A percentile compares a stretch with the other conserved stretches of the same genome.
Conservation (phyloP, 2,888 invertebrate genomes). For the Himalopsyche japonica region DNA sequence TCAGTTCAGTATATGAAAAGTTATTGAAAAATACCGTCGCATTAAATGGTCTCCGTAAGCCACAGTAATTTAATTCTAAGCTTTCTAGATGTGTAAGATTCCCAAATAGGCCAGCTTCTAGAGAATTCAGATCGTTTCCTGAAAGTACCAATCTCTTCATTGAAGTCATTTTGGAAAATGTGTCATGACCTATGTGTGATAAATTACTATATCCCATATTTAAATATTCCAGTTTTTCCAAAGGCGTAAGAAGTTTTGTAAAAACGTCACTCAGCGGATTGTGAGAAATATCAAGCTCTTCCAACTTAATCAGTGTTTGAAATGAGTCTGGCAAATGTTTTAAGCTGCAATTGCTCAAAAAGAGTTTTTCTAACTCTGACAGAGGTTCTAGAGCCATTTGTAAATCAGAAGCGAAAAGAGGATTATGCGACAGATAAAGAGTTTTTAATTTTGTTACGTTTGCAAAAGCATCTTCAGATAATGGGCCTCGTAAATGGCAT, state of each 20-base stretch:
- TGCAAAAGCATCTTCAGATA: constrained; percentile 70
- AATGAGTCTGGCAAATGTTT: constrained; percentile 68
- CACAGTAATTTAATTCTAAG: constrained; percentile 71
- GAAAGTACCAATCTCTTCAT: constrained; percentile 68
- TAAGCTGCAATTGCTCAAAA: constrained; percentile 69
- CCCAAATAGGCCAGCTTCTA: constrained; percentile 69
- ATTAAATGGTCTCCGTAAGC: constrained; percentile 65
- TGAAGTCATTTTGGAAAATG: constrained; percentile 71
- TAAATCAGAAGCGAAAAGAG: constrained; percentile 68
- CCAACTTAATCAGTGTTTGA: constrained; percentile 66
- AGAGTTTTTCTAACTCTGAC: constrained; percentile 66
- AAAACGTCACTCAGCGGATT: constrained; percentile 72
- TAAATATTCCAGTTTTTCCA: constrained; percentile 67
- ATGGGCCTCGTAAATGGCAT: constrained; percentile 67
- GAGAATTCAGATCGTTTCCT: constrained; percentile 67
- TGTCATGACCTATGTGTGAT: constrained; percentile 65
- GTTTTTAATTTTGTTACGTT: constrained; percentile 69
- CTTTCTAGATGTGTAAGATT: constrained; percentile 69
- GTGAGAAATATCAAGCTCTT: constrained; percentile 70
- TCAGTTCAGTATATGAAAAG: constrained; percentile 64
- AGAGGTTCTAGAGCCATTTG: constrained; percentile 68
- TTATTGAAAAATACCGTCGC: constrained; percentile 70
- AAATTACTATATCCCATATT: constrained; percentile 76
- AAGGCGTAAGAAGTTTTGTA: constrained; percentile 65
- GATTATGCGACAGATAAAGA: constrained; percentile 69